Evolutionary conservation across 2,888 invertebrate species (phyloP).

Genomic region (Phoenoteleia sp.): DNA sequence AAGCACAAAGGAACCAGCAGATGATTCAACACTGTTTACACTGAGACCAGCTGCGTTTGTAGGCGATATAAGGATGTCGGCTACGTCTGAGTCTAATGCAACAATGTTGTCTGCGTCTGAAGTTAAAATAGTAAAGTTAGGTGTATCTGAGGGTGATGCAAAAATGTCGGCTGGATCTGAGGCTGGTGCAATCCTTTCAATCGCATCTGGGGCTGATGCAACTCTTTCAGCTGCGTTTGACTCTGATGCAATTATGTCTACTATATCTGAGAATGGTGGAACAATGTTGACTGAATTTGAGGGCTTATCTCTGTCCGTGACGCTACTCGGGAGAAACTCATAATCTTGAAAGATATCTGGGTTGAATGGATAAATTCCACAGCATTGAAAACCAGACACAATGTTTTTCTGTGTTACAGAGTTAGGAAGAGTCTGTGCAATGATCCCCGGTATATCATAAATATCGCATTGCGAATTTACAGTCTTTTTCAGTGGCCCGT

Average conservation of each 20-base stretch:
- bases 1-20: neutral
- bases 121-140: neutral
- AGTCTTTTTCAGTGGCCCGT: slow-evolving; percentile 80
- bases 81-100: too few relatives aligned
- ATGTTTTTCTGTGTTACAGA: slow-evolving; percentile 68
- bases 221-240: neutral
- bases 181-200: neutral
- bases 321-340: slow-evolving; percentile 75
- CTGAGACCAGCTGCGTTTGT: too few relatives aligned
- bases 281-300: slow-evolving; percentile 4
- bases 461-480: slow-evolving; percentile 77
- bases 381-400: slow-evolving; percentile 65
- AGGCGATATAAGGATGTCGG: too few relatives aligned
- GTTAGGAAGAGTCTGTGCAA: slow-evolving; percentile 57
- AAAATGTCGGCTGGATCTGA: neutral
- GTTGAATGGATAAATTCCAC: slow-evolving; percentile 75
- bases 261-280: neutral
- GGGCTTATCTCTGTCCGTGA: slow-evolving; percentile 39
- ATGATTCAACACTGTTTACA: neutral
- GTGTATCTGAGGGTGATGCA: neutral
- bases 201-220: neutral
- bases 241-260: neutral
- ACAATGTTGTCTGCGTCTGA: neutral
- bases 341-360: slow-evolving; percentile 63
- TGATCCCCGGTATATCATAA: slow-evolving; percentile 77